Evolutionary conservation across 1,140 invertebrate species (phyloP), one percentile per base, ranked within the genome.

Genomic region (Coboldia fuscipes): DNA sequence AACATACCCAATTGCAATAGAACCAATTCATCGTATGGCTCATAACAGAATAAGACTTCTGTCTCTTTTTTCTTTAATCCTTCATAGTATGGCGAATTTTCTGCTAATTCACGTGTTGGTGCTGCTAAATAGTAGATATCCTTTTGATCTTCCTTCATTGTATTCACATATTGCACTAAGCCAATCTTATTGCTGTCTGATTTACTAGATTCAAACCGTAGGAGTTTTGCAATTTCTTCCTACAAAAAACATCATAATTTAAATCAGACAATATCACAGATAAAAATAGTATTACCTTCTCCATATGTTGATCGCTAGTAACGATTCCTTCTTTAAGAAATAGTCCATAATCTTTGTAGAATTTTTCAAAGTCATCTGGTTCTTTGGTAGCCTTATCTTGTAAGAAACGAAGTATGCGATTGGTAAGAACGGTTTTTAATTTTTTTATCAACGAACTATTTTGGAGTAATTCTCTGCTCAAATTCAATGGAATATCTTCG

Each of bases 251-350:
- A 45, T 33, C 35, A 43, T 30, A 37, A 35, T 38, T 39, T 18
- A 36, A 33, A 23, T 29, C 4, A 31, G 10, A 19, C 22, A 23
- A 23, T 7, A 23, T 23, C 12, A 12, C 12, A 12, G 12, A 12
- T 7, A 23, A 6, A 23, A 6, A 23, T 23, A 23, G 6, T 40
- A 32, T 53, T 65, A 84, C 82, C 63, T 85, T 92, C 52, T 86
- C 75, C 1, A 66, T 46, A 39, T 81, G 69, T 46, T 84, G 78
- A 33, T 67, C 58, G 36, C 73, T 76, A 2, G 77, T 79, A 5
- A 96, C 72, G 47, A 97, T 89, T 21, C 89, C 92, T 60, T 97
- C 90, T 50, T 96, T 92, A 10, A 97, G 68, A 51, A 92, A 97
- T 22, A 94, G 53, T 2, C 78, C 78, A 55, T 94, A 97, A 45